Conservation (phyloP, 37 sponge, comb jelly and placozoan genomes). For the Tethya wilhelma region DNA sequence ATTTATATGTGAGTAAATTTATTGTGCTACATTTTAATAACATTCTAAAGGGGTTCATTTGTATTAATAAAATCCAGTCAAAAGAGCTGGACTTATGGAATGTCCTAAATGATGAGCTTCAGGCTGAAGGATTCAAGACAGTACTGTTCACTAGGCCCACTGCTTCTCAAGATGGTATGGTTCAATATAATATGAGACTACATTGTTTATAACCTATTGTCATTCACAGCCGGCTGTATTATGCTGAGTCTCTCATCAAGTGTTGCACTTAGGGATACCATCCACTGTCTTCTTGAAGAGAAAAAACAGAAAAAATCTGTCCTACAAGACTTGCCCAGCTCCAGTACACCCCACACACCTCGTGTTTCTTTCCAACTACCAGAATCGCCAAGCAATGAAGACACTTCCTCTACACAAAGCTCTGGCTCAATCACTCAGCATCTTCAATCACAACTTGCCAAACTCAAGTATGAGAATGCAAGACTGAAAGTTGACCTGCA, state of each 20-base stretch:
- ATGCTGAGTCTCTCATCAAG: not conserved
- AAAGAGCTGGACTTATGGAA: slow-evolving; percentile 14
- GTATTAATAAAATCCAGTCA: not conserved
- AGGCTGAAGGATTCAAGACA: not conserved
- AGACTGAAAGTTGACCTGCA: slow-evolving; percentile 59
- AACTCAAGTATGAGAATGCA: slow-evolving; percentile 45
- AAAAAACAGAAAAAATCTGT: not conserved
- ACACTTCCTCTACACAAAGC: too few relatives aligned
- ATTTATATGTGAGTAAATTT: not conserved
- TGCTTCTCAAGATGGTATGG: too few relatives aligned
- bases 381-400: too few relatives aligned
- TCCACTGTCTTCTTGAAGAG: slow-evolving; percentile 4
- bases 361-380: too few relatives aligned
- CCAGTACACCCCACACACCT: too few relatives aligned
- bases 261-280: not conserved
- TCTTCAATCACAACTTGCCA: not conserved
- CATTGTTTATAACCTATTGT: not conserved
- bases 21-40: not conserved
- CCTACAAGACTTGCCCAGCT: not conserved
- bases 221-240: not conserved
- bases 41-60: too few relatives aligned
- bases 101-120: slow-evolving; percentile 4
- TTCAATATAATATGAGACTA: too few relatives aligned
- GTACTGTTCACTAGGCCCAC: not conserved
- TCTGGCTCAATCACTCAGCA: too few relatives aligned